Base-by-base conservation (phyloP, 2,888 invertebrate species). In the Serrognathus titanus region DNA sequence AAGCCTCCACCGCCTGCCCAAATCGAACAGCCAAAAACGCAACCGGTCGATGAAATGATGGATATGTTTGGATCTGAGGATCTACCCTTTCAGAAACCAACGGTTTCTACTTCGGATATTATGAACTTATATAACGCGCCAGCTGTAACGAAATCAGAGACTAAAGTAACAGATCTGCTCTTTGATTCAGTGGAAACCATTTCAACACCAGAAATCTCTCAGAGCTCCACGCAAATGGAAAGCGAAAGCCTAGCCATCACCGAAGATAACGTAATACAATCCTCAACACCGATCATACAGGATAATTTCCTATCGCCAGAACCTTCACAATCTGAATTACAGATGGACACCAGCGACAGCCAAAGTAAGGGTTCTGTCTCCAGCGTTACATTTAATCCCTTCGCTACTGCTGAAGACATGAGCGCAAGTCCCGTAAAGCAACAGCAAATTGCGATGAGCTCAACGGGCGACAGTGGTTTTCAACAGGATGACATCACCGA, bases 351-450 rank as follows among this genome's bases (percentile, higher is more conserved):
- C 3, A 77, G 77, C 55, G 76, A 77, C 49, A 77, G 75, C 55
- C 76, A 76, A 52, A 77, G 77, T 58, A 71, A 68, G 68, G 76
- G 73, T 38, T 77, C 77, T 2, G 72, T 73, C 3, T 75, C 75
- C 2, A 76, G 76, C 61, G 75, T 73, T 8, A 77, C 77, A 9
- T 75, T 81, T 46, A 82, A 82, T 74, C 82, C 82, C 0, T 83
- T 78, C 59, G 74, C 76, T 12, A 65, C 68, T 5, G 63, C 66
- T 10, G 75, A 76, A 56, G 74, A 73, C 12, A 60, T 60, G 54
- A 51, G 52, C 51, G 57, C 40, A 31, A 65, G 64, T 12, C 68
- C 71, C n/a, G 54, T 60, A 10, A 67, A 67, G 55, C 67, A 67
- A 16, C 43, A 43, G 16, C 43, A 43, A 43, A 43, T 16, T 6